Evolutionary conservation across 37 sponge, comb jelly and placozoan genomes (phyloP), one percentile per base, ranked within the genome.

Genomic region (Axinella damicornis): DNA sequence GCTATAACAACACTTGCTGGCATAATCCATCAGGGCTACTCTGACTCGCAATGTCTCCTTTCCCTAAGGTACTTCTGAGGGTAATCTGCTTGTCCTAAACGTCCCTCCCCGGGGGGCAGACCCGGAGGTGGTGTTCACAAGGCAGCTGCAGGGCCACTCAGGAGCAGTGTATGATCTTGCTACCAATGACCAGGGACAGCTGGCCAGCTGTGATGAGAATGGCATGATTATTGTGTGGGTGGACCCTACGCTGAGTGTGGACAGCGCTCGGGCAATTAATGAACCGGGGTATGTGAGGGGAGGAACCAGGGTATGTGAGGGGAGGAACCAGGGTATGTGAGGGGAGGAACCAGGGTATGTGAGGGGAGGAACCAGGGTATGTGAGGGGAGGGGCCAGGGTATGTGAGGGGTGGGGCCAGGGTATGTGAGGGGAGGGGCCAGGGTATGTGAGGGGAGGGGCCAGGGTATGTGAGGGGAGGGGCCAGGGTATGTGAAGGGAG

Each of bases 141-240:
- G 74, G 25, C 88, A 88, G 37, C 77, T 88, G 37, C 41, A 74
- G 25, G 75, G 68, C 0, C 84, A 73, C 73, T 38, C 70, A 2
- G 59, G 35, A 30, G 71, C 86, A 34, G 71, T 86, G 25, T 37
- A 46, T 78, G 86, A 69, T 18, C 31, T 78, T 1, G 83, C 83
- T 25, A 39, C 83, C 63, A 70, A 71, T 33, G n/a, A 34, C 5
- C 34, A 82, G 52, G 70, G 71, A 2, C 73, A 70, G 17, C 25
- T 94, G 59, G 94, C 81, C 38, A 85, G 82, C 68, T 41, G 69
- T 41, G 88, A 94, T 68, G 94, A 94, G 72, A 62, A 54, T n/a
- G 94, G 94, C 0, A 61, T 37, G 24, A 90, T 94, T 22, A 68
- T 68, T 18, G 75, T 90, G 53, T 94, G 94, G 94, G 30, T 21